These are phyloP conservation scores for Dromas ardeola DNA, from an alignment of 2,113 vertebrate genomes.

Conservation along the genomic window DNA sequence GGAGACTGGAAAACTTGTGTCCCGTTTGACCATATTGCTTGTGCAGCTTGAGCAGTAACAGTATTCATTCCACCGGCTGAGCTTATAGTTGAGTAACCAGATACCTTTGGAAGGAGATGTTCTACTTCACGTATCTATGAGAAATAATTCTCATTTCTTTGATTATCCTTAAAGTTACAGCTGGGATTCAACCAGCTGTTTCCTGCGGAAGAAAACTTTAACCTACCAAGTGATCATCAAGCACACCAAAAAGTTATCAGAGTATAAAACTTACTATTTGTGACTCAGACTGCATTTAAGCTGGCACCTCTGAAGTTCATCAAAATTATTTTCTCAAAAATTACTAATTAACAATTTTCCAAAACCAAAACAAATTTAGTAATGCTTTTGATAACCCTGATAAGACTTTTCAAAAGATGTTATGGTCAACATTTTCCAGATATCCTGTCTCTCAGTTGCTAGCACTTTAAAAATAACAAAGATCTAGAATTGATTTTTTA, in stretches of 20 bases:
- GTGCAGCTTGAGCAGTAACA: not conserved
- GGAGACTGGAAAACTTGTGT: not conserved
- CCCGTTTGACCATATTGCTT: not conserved
- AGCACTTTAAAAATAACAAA: not conserved
- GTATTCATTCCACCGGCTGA: not conserved
- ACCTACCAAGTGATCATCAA: not conserved
- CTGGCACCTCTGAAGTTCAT: not conserved
- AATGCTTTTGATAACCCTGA: not conserved
- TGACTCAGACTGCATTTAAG: not conserved
- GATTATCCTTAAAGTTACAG: not conserved
- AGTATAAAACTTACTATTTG: not conserved
- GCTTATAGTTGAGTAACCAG: not conserved
- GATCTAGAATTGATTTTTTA: not conserved
- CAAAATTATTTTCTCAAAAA: not conserved
- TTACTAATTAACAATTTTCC: not conserved
- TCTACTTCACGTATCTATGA: not conserved
- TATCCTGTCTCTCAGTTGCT: not conserved
- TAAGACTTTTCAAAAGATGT: not conserved
- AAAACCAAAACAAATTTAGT: not conserved
- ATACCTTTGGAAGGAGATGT: not conserved
- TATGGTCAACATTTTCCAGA: not conserved
- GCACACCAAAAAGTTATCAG: not conserved
- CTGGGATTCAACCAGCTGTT: not conserved
- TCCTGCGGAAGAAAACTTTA: not conserved
- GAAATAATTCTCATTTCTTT: not conserved